These are phyloP conservation scores for Drosophila pseudotakahashii DNA, from an alignment of 2,888 invertebrate genomes.

Conservation along the genomic window DNA sequence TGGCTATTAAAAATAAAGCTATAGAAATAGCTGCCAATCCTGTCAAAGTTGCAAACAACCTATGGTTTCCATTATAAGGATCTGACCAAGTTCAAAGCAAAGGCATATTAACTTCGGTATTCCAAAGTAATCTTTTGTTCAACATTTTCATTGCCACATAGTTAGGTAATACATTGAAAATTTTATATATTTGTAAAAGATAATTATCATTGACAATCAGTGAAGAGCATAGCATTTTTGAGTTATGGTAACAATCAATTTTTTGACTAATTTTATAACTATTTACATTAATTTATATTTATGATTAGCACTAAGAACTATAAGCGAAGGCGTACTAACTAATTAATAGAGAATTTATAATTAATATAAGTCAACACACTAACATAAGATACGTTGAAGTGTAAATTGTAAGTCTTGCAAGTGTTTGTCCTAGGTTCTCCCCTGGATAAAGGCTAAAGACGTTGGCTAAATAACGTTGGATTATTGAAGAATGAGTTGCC, in stretches of 20 bases:
- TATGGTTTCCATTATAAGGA: not conserved
- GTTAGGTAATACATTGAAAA: constrained; percentile 12
- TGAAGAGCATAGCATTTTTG: constrained; percentile 63
- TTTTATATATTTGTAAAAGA: constrained; percentile 22
- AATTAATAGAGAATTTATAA: constrained; percentile 14
- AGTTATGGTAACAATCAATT: constrained; percentile 45
- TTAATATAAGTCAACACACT: constrained; percentile 51
- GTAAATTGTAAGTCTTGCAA: constrained; percentile 47
- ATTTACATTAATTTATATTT: constrained; percentile 53
- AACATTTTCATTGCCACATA: constrained; percentile 33
- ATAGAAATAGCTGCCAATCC: too few relatives aligned
- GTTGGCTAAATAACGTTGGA: constrained; percentile 33
- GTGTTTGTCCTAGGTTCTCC: constrained; percentile 4
- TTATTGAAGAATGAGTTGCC: not conserved
- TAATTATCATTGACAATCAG: constrained; percentile 47
- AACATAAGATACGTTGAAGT: constrained; percentile 9
- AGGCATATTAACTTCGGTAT: not conserved
- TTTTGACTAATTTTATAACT: constrained; percentile 34
- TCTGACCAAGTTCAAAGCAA: not conserved
- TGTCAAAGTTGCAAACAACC: too few relatives aligned
- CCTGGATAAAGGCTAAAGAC: constrained; percentile 10
- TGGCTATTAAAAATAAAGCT: too few relatives aligned
- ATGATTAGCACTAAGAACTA: constrained; percentile 33
- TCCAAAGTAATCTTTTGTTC: not conserved
- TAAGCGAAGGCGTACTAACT: constrained; percentile 44